phyloP scores from a whole-genome alignment of 2,113 vertebrate species.

The Pyrgilauda ruficollis region DNA sequence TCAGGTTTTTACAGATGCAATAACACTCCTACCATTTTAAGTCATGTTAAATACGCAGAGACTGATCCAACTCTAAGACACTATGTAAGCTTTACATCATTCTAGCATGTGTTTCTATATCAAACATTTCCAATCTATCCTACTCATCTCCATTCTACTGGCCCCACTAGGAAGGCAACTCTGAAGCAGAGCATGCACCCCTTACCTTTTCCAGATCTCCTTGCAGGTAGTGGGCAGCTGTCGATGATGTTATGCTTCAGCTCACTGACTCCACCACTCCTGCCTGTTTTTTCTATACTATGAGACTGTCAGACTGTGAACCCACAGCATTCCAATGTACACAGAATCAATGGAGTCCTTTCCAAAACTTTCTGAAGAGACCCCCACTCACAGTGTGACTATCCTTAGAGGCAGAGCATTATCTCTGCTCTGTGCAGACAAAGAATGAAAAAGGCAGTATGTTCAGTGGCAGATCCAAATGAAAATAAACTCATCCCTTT shows the following conservation, averaged over 20 bases:
- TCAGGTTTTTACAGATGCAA: neutral
- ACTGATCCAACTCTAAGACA: neutral
- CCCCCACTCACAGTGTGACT: neutral
- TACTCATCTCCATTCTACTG: neutral
- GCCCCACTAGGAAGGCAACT: neutral
- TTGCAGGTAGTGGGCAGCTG: neutral
- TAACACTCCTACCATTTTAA: neutral
- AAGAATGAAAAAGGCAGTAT: neutral
- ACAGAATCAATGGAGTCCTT: neutral
- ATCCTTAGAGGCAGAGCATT: neutral
- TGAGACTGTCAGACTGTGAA: neutral
- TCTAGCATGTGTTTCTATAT: neutral
- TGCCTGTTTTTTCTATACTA: neutral
- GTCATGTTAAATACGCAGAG: fast-evolving
- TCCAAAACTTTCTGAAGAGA: neutral
- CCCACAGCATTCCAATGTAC: neutral
- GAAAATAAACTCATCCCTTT: neutral
- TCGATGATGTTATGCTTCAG: neutral
- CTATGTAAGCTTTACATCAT: neutral
- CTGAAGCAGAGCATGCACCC: neutral
- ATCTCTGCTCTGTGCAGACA: neutral
- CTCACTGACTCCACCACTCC: neutral
- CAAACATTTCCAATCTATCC: neutral
- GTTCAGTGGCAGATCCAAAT: neutral
- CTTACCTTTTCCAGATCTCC: neutral